Evolutionary conservation across 1,140 invertebrate genomes (phyloP).

Genomic region (Aphaenogaster rudis): DNA sequence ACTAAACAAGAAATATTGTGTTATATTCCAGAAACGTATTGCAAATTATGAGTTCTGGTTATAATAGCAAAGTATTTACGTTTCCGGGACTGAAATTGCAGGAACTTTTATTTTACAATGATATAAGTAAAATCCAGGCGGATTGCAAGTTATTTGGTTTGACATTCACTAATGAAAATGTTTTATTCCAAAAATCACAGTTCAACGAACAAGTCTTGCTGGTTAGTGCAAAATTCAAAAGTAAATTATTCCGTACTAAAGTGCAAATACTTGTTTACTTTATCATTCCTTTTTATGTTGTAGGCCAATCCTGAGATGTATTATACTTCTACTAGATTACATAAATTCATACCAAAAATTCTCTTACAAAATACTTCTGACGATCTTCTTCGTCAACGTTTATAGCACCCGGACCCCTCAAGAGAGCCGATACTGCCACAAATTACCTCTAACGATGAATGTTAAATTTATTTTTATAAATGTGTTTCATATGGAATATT

Average conservation of each 20-base stretch:
- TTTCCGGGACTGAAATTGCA: conserved; percentile 84
- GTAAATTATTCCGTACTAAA: conserved; percentile 4
- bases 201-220: conserved; percentile 73
- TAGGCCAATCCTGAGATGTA: conserved; percentile 78
- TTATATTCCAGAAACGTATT: conserved; percentile 85
- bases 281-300: conserved; percentile 57
- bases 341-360: conserved; percentile 77
- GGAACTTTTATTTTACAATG: conserved; percentile 80
- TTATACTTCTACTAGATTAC: conserved; percentile 69
- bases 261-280: conserved; percentile 18
- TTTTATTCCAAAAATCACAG: conserved; percentile 79
- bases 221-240: conserved; percentile 70
- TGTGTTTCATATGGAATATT: not conserved
- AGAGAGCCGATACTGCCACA: no score
- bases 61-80: conserved; percentile 86
- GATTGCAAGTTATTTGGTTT: conserved; percentile 80
- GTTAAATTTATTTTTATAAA: not conserved
- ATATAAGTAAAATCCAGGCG: conserved; percentile 69
- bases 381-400: no score
- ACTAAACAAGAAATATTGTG: conserved; percentile 6
- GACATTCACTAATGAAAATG: conserved; percentile 69
- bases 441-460: conserved; percentile 19
- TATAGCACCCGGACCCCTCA: no score
- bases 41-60: conserved; percentile 87
- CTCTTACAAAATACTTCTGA: conserved; percentile 58